Evolutionary conservation across 2,797 vertebrate genomes (phyloP).

Genomic region (Spea hammondii): DNA sequence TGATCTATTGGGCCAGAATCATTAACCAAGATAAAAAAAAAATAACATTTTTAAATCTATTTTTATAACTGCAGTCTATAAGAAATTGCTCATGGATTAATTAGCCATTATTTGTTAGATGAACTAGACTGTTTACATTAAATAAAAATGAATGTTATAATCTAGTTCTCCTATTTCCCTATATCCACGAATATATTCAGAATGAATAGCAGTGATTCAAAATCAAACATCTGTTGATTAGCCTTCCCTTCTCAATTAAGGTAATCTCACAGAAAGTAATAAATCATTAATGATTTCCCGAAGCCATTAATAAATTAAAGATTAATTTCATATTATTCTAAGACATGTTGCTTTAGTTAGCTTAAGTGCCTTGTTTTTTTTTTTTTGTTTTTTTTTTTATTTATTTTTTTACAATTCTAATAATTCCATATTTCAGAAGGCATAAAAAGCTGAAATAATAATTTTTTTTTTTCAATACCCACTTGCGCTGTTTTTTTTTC

Average conservation of each 20-base stretch:
- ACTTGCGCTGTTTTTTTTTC: not conserved
- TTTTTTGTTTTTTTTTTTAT: too few species aligned
- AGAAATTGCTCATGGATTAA: too few species aligned
- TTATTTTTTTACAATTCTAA: not conserved
- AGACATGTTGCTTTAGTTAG: conserved; percentile 41
- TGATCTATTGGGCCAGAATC: too few species aligned
- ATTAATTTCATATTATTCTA: conserved; percentile 34
- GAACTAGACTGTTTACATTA: not conserved
- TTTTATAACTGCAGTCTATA: too few species aligned
- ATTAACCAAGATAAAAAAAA: too few species aligned
- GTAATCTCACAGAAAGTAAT: conserved; percentile 19
- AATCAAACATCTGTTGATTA: conserved; percentile 41
- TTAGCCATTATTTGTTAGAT: too few species aligned
- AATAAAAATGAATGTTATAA: too few species aligned
- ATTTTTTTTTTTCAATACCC: not conserved
- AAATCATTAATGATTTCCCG: conserved; percentile 22
- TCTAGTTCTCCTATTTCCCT: not conserved
- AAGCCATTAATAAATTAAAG: conserved; percentile 45
- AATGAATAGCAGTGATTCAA: conserved; percentile 21
- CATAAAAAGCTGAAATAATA: conserved; percentile 12
- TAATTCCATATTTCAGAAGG: conserved; percentile 2
- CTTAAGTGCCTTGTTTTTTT: not conserved
- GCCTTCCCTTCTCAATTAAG: conserved; percentile 30
- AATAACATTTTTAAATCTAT: too few species aligned
- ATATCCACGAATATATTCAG: not conserved